Evolutionary conservation across 2,797 vertebrate genomes (phyloP), one percentile per base, ranked within the genome.

Genomic region (Perodicticus potto): DNA sequence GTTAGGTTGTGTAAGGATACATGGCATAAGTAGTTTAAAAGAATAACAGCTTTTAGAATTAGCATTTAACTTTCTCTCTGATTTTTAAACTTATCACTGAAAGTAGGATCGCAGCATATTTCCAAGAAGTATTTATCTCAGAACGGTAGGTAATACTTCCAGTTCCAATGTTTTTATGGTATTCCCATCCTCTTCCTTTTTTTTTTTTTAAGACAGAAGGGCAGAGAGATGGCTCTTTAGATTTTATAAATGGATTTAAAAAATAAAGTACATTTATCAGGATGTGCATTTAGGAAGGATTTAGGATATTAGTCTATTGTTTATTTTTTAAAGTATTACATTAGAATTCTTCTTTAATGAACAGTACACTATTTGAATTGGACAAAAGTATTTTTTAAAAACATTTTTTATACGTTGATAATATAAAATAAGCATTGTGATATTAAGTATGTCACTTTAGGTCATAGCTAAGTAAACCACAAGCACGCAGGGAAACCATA

Each of bases 281-380:
- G 14, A 86, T 61, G 43, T 78, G 53, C 3, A 55, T 88, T 97
- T 93, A 82, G 93, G 89, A 77, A 91, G 23, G 77, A 96, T 91
- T 98, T 98, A 97, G 73, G 32, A 89, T 55, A 81, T 94, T 96
- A 37, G 84, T 97, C 96, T 95, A 97, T 89, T 95, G 5, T 57
- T 89, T 87, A 85, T 57, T 84, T 97, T 98, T 80, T 77, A 12
- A 97, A 97, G 65, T 86, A 49, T 95, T 96, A 97, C 43, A 84
- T 95, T 97, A 89, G 34, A 97, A 97, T 98, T 97, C 63, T 23
- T 97, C 74, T 82, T 91, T 53, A 65, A 83, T 61, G 88, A 43
- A 84, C 55, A 91, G 67, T 88, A 92, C 95, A 78, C 59, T 84
- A 94, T 86, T 70, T 74, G 2, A 32, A n/a, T 67, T 91, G 87